A percentile compares a stretch with the other conserved stretches of the same genome.
phyloP scores from a whole-genome alignment of 1,140 invertebrate genomes.

The Zaprionus ghesquierei region DNA sequence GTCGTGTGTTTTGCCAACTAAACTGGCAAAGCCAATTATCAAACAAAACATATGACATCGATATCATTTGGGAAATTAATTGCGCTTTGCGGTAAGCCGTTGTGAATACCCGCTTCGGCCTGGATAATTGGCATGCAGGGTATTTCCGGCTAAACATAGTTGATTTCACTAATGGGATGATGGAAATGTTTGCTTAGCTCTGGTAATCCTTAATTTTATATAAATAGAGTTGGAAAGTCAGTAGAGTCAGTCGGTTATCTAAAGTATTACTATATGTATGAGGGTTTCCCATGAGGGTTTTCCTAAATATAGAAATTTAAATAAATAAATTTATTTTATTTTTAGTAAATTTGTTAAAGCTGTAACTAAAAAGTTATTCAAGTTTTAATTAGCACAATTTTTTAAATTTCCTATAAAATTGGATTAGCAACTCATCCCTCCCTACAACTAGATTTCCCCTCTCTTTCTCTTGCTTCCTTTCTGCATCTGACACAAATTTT shows the following conservation, averaged over 20 bases:
- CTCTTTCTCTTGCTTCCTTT: background rate
- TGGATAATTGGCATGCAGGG: slow-evolving; percentile 23
- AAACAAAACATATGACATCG: slow-evolving; percentile 79
- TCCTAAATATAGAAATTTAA: no score
- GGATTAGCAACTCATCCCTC: no score
- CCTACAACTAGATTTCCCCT: no score
- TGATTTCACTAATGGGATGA: background rate
- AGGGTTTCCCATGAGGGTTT: no score
- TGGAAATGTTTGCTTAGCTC: background rate
- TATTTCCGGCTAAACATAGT: slow-evolving; percentile 19
- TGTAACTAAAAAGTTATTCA: no score
- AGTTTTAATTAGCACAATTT: no score
- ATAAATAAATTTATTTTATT: no score
- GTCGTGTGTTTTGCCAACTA: slow-evolving; percentile 55
- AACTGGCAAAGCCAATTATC: slow-evolving; percentile 75
- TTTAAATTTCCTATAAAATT: no score
- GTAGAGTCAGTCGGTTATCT: no score
- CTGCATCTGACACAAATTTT: background rate
- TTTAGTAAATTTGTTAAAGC: no score
- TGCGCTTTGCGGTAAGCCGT: slow-evolving; percentile 64
- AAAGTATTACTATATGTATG: no score
- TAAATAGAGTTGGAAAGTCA: no score
- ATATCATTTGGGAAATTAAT: slow-evolving; percentile 73
- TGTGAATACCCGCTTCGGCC: slow-evolving; percentile 31
- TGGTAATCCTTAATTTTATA: background rate